Conservation (phyloP, 2,888 invertebrate species). For the Zygothrica quintamaculata region DNA sequence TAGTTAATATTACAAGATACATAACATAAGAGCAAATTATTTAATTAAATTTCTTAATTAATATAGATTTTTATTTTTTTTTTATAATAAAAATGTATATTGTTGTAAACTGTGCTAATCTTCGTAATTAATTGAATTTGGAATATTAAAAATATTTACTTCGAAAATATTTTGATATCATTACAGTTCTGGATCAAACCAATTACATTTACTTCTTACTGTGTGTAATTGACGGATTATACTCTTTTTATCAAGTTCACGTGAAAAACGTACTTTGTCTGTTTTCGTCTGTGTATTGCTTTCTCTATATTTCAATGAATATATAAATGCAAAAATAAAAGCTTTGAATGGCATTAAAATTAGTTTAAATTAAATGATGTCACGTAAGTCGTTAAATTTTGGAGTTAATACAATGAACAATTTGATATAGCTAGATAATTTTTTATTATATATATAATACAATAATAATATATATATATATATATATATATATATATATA, state of each 20-base stretch:
- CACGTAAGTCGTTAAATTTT: constrained; percentile 7
- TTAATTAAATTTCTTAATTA: constrained; percentile 3
- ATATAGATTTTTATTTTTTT: no score
- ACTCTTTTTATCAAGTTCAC: constrained; percentile 42
- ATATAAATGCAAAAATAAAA: constrained; percentile 36
- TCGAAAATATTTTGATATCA: background rate
- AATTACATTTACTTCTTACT: constrained; percentile 38
- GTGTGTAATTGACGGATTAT: constrained; percentile 43
- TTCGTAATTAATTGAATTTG: constrained; percentile 4
- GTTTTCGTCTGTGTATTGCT: constrained; percentile 2
- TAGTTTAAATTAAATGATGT: constrained; percentile 17
- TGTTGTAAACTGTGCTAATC: no score
- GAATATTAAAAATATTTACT: background rate
- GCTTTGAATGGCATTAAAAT: constrained; percentile 15
- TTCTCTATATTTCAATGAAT: constrained; percentile 32
- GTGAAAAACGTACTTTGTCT: constrained; percentile 27
- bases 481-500: no score
- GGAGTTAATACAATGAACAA: no score
- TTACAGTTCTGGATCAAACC: constrained; percentile 21
- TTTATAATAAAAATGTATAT: no score
- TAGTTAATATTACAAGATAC: constrained; percentile 7
- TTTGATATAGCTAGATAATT: no score
- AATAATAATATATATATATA: no score
- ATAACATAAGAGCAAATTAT: constrained; percentile 1
- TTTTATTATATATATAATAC: no score